phyloP scores from a whole-genome alignment of 2,888 invertebrate genomes.

The Ischnus inquisitorius region DNA sequence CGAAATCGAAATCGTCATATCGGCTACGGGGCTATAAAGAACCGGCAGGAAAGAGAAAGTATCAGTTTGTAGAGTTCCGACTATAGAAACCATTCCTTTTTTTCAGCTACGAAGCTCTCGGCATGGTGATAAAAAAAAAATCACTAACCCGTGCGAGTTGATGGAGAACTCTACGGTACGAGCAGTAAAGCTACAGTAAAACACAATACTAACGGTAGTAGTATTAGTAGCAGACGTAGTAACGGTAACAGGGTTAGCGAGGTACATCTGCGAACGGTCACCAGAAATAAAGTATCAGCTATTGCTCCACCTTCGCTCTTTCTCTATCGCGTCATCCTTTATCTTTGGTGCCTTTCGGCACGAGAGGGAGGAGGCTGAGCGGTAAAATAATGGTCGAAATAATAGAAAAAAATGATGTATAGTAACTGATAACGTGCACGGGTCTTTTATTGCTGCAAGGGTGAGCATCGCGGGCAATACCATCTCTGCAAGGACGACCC shows the following conservation, averaged over 20 bases:
- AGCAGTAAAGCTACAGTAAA: neutral
- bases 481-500: constrained; percentile 30
- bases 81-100: neutral
- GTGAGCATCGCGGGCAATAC: neutral
- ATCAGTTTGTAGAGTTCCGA: neutral
- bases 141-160: constrained; percentile 13
- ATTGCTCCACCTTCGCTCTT: neutral
- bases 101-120: constrained; percentile 2
- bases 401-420: constrained; percentile 71
- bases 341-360: neutral
- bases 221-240: neutral
- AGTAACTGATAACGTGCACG: constrained; percentile 57
- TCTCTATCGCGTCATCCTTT: constrained; percentile 18
- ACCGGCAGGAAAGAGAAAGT: neutral
- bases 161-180: neutral
- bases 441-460: constrained; percentile 53
- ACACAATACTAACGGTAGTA: neutral
- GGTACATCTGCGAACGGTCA: constrained; percentile 10
- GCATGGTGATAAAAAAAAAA: constrained; percentile 12
- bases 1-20: neutral
- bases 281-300: constrained; percentile 24
- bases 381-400: constrained; percentile 67
- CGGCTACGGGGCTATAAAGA: constrained; percentile 24
- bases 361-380: neutral
- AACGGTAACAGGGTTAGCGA: neutral